These are phyloP conservation scores for Anguilla obscura DNA, from an alignment of 2,797 vertebrate species.

Conservation along the genomic window DNA sequence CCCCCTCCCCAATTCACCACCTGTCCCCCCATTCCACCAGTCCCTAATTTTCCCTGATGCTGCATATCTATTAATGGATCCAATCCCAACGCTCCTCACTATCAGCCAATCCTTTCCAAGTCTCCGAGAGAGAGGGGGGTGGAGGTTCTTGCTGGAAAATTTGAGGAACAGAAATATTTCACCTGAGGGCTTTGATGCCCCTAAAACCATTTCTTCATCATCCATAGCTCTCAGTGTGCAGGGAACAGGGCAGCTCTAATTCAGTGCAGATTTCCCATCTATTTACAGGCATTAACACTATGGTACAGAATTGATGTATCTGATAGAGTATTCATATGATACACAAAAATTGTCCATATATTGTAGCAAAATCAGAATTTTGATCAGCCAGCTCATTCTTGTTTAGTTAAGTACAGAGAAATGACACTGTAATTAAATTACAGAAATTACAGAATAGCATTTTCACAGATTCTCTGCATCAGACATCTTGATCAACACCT, in stretches of 20 bases:
- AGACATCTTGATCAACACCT: not conserved
- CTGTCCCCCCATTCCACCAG: not conserved
- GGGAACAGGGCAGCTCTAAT: not conserved
- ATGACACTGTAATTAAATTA: no score
- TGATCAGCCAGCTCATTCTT: no score
- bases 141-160: not conserved
- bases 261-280: not conserved
- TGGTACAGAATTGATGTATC: not conserved
- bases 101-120: not conserved
- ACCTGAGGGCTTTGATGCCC: not conserved
- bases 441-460: not conserved
- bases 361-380: not conserved
- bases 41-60: not conserved
- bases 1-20: not conserved
- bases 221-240: not conserved
- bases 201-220: not conserved
- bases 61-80: constrained; percentile 9
- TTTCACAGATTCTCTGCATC: not conserved
- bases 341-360: not conserved
- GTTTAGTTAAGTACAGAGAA: no score
- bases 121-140: not conserved
- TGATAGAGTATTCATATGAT: not conserved
- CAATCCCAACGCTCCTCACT: not conserved
- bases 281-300: not conserved
- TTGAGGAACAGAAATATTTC: not conserved